Conservation (phyloP, 2,113 vertebrate species). For the human (Homo sapiens) region GRCh38 chr7:4841001-4841500, state of each 20-base stretch:
- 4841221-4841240: background rate
- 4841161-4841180: background rate
- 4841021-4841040: background rate
- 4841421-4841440: background rate
- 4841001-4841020: no score
- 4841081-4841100: background rate
- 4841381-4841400: no score
- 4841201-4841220: background rate
- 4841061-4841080: accelerated
- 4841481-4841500: background rate
- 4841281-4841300: background rate
- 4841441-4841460: background rate
- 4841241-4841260: background rate
- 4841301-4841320: background rate
- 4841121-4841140: background rate
- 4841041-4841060: accelerated
- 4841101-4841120: accelerated
- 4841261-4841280: background rate
- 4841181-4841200: accelerated
- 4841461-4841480: background rate
- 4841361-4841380: background rate
- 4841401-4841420: background rate
- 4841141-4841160: accelerated
- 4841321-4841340: background rate
- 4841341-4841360: background rate